Base-by-base conservation (phyloP, 2,888 invertebrate species). In the Nymphalis c-album region DNA sequence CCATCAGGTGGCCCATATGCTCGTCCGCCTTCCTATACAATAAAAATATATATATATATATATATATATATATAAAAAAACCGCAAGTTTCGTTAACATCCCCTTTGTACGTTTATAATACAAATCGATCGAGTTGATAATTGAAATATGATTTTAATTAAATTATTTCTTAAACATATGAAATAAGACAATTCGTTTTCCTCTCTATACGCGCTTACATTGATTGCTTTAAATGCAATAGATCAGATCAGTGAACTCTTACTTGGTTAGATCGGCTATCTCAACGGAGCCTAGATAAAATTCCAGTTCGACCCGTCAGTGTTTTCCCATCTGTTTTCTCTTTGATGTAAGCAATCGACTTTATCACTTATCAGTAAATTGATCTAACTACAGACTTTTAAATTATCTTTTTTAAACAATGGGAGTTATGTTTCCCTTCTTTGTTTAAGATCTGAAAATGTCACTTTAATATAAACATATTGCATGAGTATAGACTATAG, bases 321-420 rank as follows among this genome's bases (percentile, higher is more conserved):
- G 69, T 72, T 71, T 72, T 71, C 71, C 64, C 70, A 71, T 69
- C 69, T 69, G 65, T 72, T 72, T 72, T 72, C 72, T 69, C 71
- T 64, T 18, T 48, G 46, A 67, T 64, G 64, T 63, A 46, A 60
- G 58, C 63, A 55, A 63, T 68, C 57, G 66, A 71, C 66, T 35
- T 71, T 71, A 69, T 71, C 71, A 64, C 53, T 67, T 71, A 71
- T 71, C 70, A 67, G 58, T 67, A 71, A 69, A 71, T 72, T 68
- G 70, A 72, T 70, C 69, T 69, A 58, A 18, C 57, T 20, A 20
- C 46, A 50, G 46, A 55, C 69, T 57, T 63, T 60, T 70, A 57
- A 55, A 62, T 53, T 66, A 63, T 69, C 62, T 65, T 31, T 31
- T 69, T 53, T 60, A 46, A 55, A 60, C 47, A 57, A 26, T 65